phyloP scores from a whole-genome alignment of 2,797 vertebrate genomes.

The Rhincodon typus region DNA sequence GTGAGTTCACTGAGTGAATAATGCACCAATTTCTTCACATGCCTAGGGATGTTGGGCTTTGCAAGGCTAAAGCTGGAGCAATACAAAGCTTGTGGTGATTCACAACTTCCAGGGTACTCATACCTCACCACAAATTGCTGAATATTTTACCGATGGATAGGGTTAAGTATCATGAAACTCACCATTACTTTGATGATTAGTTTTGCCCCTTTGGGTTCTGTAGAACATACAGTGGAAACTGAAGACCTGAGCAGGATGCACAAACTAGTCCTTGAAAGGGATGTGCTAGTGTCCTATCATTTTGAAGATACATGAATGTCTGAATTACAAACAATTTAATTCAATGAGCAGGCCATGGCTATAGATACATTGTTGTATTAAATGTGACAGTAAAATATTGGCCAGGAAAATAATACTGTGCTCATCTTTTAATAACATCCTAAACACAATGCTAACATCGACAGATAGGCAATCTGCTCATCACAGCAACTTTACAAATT shows the following conservation, averaged over 20 bases:
- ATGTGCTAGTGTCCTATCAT: background rate
- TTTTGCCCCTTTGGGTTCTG: background rate
- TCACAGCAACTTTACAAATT: background rate
- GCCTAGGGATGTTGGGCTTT: no score
- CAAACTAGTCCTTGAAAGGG: background rate
- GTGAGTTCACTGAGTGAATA: background rate
- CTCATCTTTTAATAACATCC: background rate
- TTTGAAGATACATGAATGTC: background rate
- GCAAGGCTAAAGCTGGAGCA: background rate
- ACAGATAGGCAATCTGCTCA: background rate
- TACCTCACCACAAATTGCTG: background rate
- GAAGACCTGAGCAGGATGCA: background rate
- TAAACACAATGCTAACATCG: background rate
- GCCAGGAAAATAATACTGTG: background rate
- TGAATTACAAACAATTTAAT: slow-evolving; percentile 16
- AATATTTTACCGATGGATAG: no score
- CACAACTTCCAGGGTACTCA: background rate
- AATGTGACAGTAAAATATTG: background rate
- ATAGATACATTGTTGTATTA: background rate
- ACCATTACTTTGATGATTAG: background rate
- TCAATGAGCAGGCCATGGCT: background rate
- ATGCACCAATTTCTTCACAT: background rate
- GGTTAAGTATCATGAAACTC: no score
- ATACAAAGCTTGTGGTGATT: background rate
- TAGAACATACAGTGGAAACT: background rate